Evolutionary conservation across 2,113 vertebrate genomes (phyloP).

Genomic region (Notarius lentiginosus): DNA sequence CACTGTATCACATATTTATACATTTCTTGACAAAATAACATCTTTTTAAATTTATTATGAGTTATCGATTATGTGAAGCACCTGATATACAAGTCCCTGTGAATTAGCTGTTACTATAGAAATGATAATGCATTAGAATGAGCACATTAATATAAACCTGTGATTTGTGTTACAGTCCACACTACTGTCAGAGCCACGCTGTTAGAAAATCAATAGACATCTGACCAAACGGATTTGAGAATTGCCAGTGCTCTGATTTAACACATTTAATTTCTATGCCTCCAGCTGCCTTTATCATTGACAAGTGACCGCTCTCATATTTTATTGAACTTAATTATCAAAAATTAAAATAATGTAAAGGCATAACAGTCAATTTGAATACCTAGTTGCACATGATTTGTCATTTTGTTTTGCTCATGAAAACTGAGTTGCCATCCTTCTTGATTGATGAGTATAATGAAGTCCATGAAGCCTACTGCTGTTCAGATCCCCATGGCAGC

Average conservation of each 20-base stretch:
- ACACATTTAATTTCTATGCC: conserved; percentile 1
- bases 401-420: not conserved
- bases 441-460: conserved; percentile 12
- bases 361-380: conserved; percentile 10
- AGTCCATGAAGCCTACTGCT: not conserved
- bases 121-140: not conserved
- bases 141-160: not conserved
- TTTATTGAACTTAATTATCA: not conserved
- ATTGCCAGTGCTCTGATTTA: not conserved
- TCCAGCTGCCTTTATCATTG: conserved; percentile 14
- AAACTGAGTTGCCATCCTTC: not conserved
- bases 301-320: not conserved
- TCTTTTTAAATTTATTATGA: not conserved
- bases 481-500: not conserved
- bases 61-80: not conserved
- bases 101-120: not conserved
- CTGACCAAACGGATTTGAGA: not conserved
- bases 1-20: too few relatives aligned
- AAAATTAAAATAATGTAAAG: not conserved
- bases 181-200: not conserved
- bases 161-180: not conserved
- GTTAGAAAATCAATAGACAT: not conserved
- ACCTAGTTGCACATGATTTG: not conserved
- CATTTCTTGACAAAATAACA: too few relatives aligned
- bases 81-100: not conserved